A percentile compares a stretch with the other conserved stretches of the same genome.
Evolutionary conservation across 92 coral and sea anemone species (phyloP).

Genomic region (Phenganax stokvisi): DNA sequence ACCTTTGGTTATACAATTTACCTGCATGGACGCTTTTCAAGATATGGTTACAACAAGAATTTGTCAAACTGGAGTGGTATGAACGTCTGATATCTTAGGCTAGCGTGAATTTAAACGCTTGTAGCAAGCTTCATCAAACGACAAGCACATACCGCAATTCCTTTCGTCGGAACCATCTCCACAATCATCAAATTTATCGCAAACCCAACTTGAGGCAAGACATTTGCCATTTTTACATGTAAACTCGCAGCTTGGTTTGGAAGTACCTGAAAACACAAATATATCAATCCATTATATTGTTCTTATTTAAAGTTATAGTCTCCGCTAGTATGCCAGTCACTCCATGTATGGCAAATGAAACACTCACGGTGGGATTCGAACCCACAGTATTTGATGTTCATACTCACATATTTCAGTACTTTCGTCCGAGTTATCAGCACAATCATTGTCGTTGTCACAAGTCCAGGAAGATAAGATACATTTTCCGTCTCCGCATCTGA

Average conservation of each 20-base stretch:
- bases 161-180: constrained; percentile 80
- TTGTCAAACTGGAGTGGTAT: no score
- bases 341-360: background rate
- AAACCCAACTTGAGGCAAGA: constrained; percentile 53
- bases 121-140: background rate
- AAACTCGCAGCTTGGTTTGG: constrained; percentile 50
- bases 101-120: background rate
- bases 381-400: background rate
- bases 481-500: constrained; percentile 15
- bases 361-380: background rate
- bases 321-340: no score
- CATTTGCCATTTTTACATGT: constrained; percentile 68
- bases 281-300: no score
- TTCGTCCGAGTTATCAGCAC: constrained; percentile 34
- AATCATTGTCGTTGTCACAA: constrained; percentile 31
- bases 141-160: constrained; percentile 24
- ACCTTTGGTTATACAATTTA: background rate
- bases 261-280: constrained; percentile 6
- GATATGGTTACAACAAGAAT: no score
- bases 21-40: background rate
- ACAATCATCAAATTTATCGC: constrained; percentile 78
- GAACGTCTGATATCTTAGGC: no score
- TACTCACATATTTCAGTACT: constrained; percentile 24
- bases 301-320: no score
- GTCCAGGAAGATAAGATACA: constrained; percentile 34